Evolutionary conservation across 2,888 invertebrate genomes (phyloP).

Genomic region (Glyphotaelius pellucidus): DNA sequence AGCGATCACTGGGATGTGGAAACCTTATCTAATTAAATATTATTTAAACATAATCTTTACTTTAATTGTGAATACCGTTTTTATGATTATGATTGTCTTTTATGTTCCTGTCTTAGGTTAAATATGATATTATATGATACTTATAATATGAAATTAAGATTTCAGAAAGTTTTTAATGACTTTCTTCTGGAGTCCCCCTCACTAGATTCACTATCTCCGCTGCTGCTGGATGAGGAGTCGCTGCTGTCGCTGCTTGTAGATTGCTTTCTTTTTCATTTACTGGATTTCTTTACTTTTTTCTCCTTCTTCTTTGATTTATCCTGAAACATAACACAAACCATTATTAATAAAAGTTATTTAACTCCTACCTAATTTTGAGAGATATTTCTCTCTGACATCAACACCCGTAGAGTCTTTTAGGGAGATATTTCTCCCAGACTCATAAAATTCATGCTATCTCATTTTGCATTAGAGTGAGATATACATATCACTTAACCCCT

Average conservation of each 20-base stretch:
- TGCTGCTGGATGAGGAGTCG: slow-evolving; percentile 50
- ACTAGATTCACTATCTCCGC: slow-evolving; percentile 46
- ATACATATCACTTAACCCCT: no score
- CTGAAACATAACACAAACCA: slow-evolving; percentile 13
- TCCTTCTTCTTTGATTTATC: slow-evolving; percentile 50
- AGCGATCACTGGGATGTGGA: slow-evolving; percentile 45
- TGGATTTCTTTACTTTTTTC: slow-evolving; percentile 60
- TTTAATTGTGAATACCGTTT: neutral
- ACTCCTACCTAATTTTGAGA: no score
- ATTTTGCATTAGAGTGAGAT: no score
- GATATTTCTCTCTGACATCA: no score
- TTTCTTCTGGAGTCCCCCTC: slow-evolving; percentile 30
- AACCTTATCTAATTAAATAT: neutral
- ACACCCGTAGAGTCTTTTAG: no score
- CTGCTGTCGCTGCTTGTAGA: slow-evolving; percentile 55
- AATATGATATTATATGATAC: neutral
- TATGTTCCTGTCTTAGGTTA: neutral
- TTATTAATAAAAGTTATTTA: neutral
- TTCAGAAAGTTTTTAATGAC: neutral
- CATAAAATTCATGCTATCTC: no score
- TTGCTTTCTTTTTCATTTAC: slow-evolving; percentile 57
- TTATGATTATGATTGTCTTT: neutral
- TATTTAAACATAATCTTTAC: neutral
- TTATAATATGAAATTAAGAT: neutral
- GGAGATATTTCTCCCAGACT: no score